phyloP scores from a whole-genome alignment of 2,888 invertebrate genomes.

The Buathra laborator region DNA sequence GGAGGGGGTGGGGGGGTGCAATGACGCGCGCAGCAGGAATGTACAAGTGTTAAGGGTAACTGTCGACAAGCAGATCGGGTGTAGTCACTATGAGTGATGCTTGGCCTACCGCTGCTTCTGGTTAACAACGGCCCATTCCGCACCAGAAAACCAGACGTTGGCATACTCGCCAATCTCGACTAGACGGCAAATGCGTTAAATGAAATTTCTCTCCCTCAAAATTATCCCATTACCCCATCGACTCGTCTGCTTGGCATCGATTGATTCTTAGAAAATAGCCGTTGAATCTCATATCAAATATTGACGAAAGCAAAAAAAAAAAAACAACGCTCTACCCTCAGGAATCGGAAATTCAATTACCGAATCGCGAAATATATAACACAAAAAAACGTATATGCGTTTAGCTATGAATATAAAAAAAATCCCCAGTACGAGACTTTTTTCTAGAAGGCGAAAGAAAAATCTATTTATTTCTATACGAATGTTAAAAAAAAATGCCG shows the following conservation, averaged over 20 bases:
- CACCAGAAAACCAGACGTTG: background rate
- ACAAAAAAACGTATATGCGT: no score
- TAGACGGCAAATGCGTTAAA: background rate
- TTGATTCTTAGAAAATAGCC: background rate
- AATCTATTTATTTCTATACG: no score
- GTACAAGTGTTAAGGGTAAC: conserved; percentile 68
- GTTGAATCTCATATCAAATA: no score
- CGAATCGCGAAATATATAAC: no score
- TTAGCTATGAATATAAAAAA: no score
- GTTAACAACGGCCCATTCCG: background rate
- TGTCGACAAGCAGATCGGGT: conserved; percentile 70
- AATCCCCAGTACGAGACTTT: no score
- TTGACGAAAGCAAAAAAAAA: background rate
- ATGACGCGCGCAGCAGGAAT: conserved; percentile 67
- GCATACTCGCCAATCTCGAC: background rate
- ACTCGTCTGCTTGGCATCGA: background rate
- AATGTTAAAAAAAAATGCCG: no score
- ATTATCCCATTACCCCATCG: background rate
- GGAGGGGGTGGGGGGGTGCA: conserved; percentile 53
- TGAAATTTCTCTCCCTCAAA: background rate
- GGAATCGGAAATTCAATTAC: no score
- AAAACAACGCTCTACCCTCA: background rate
- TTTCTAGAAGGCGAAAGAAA: no score
- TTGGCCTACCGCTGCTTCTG: conserved; percentile 25
- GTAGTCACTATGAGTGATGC: conserved; percentile 70